Conservation (phyloP, 2,113 vertebrate genomes). For the Melanerpes aurifrons region DNA sequence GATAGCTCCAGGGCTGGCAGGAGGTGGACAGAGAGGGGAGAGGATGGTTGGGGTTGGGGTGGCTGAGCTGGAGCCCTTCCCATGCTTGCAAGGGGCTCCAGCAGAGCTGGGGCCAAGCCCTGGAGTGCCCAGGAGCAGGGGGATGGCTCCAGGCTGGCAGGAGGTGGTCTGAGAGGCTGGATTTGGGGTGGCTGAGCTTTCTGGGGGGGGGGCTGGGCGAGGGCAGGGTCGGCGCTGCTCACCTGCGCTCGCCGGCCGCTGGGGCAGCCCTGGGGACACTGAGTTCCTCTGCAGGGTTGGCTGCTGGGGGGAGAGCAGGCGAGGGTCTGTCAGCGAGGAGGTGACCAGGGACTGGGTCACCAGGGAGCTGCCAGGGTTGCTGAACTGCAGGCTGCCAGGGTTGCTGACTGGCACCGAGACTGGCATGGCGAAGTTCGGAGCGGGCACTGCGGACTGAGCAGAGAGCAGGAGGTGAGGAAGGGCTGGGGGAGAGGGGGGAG, state of each 20-base stretch:
- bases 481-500: background rate
- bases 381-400: conserved; percentile 93
- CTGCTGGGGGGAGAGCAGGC: conserved; percentile 94
- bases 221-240: background rate
- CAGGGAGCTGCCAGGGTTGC: conserved; percentile 87
- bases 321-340: conserved; percentile 90
- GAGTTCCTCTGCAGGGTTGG: conserved; percentile 90
- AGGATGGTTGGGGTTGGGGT: no score
- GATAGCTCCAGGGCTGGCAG: no score
- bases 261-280: conserved; percentile 91
- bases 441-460: conserved; percentile 90
- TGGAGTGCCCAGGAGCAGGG: no score
- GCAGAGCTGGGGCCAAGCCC: no score
- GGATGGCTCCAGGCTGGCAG: no score
- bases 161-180: no score
- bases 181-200: no score
- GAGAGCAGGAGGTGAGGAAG: conserved; percentile 5
- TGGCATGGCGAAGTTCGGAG: conserved; percentile 95
- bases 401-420: conserved; percentile 95
- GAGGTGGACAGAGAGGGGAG: no score
- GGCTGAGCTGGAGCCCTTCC: no score
- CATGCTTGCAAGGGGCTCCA: no score
- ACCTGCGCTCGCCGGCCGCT: conserved; percentile 95
- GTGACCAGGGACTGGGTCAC: conserved; percentile 93
- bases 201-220: no score